Evolutionary conservation across 2,797 vertebrate species (phyloP).

Genomic region (Sebastes flavidus): DNA sequence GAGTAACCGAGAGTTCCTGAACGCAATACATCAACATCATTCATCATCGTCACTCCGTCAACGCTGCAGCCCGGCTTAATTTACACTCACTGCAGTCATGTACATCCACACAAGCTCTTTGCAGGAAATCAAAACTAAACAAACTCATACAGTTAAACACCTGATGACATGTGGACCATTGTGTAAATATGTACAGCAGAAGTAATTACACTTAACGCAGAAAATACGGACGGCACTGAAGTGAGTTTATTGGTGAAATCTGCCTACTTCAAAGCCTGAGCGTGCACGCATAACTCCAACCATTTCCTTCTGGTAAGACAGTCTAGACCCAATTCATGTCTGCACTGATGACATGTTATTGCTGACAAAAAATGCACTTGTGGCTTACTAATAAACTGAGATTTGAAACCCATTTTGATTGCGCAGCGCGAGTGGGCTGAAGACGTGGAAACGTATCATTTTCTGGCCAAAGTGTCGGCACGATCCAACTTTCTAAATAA

Average conservation of each 20-base stretch:
- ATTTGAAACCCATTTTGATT: constrained; percentile 12
- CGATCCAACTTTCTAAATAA: constrained; percentile 6
- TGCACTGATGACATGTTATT: constrained; percentile 29
- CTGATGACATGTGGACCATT: constrained; percentile 44
- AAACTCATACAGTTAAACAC: constrained; percentile 47
- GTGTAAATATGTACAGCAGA: constrained; percentile 28
- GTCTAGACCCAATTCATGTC: constrained; percentile 34
- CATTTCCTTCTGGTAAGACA: constrained; percentile 42
- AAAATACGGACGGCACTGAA: neutral
- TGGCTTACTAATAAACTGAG: constrained; percentile 29
- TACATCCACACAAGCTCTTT: constrained; percentile 7
- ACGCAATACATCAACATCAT: constrained; percentile 57
- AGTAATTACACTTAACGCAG: constrained; percentile 16
- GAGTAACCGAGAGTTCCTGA: constrained; percentile 58
- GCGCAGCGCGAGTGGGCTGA: neutral
- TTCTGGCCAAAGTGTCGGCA: constrained; percentile 4
- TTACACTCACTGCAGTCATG: constrained; percentile 43
- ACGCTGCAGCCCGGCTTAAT: constrained; percentile 35
- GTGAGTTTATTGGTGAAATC: constrained; percentile 24
- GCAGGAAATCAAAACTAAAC: constrained; percentile 68
- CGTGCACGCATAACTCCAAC: constrained; percentile 24
- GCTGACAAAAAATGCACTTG: neutral
- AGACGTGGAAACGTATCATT: neutral
- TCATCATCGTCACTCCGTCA: constrained; percentile 63
- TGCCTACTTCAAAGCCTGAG: constrained; percentile 28